phyloP scores from a whole-genome alignment of 2,797 vertebrate genomes.

The Euphonia xanthogaster region DNA sequence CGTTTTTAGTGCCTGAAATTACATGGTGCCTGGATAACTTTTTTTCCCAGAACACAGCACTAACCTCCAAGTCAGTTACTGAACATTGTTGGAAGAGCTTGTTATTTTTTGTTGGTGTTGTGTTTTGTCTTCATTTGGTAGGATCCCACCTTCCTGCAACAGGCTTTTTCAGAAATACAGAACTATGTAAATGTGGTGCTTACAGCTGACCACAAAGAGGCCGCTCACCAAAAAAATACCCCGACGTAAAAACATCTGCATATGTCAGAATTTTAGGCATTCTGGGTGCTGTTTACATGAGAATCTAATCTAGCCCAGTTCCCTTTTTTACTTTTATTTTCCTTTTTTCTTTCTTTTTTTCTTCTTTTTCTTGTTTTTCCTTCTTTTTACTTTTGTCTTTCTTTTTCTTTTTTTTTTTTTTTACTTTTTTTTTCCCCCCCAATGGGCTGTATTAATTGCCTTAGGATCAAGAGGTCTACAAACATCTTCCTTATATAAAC shows the following conservation, averaged over 20 bases:
- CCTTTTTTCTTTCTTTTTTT: rapidly evolving
- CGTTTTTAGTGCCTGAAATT: constrained; percentile 43
- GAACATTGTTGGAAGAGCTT: not conserved
- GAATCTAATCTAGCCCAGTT: not conserved
- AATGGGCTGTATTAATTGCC: constrained; percentile 9
- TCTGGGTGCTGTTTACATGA: not conserved
- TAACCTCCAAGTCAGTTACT: constrained; percentile 27
- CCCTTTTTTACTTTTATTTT: not conserved
- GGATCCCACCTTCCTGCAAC: not conserved
- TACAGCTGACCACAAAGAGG: constrained; percentile 18
- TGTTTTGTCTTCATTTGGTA: constrained; percentile 40
- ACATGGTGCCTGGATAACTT: not conserved
- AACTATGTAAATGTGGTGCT: constrained; percentile 14
- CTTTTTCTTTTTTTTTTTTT: rapidly evolving
- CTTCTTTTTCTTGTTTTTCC: rapidly evolving
- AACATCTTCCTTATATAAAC: constrained; percentile 55
- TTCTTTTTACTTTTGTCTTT: not conserved
- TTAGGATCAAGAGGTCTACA: constrained; percentile 49
- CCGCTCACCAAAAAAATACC: not conserved
- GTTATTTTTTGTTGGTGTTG: not conserved
- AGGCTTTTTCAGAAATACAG: constrained; percentile 29
- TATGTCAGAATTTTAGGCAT: not conserved
- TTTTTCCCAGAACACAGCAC: not conserved
- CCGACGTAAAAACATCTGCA: not conserved
- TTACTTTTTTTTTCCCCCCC: rapidly evolving